Evolutionary conservation across 2,797 vertebrate species (phyloP).

Genomic region (Danio jaintianensis): DNA sequence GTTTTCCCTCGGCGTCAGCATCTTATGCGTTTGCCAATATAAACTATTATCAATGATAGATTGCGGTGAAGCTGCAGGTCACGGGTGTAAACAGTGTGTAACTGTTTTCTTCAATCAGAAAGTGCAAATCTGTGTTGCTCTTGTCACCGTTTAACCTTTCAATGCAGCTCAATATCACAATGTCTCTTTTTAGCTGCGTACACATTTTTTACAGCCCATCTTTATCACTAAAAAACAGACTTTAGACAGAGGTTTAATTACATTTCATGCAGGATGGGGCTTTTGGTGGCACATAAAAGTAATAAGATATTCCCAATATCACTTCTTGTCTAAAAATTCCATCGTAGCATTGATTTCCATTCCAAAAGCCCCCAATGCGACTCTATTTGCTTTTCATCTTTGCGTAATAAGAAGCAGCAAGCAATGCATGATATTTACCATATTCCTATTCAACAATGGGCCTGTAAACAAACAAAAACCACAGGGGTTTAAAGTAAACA

Average conservation of each 20-base stretch:
- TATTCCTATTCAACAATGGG: constrained; percentile 67
- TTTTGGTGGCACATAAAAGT: not conserved
- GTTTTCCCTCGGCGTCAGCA: constrained; percentile 57
- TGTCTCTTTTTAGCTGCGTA: constrained; percentile 2
- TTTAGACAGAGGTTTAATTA: constrained; percentile 35
- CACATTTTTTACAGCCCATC: not conserved
- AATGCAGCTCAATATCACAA: constrained; percentile 19
- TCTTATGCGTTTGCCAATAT: constrained; percentile 59
- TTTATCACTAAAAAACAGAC: constrained; percentile 27
- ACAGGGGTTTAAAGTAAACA: constrained; percentile 71
- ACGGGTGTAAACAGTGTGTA: constrained; percentile 45
- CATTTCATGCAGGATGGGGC: constrained; percentile 1
- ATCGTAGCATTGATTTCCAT: constrained; percentile 34
- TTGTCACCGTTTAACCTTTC: constrained; percentile 33
- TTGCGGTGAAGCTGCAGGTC: constrained; percentile 52
- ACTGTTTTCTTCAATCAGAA: constrained; percentile 42
- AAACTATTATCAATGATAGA: constrained; percentile 53
- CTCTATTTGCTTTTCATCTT: constrained; percentile 33
- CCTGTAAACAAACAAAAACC: constrained; percentile 73
- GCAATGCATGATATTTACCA: constrained; percentile 64
- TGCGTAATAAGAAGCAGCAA: constrained; percentile 60
- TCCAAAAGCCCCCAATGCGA: constrained; percentile 40
- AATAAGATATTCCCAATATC: constrained; percentile 30
- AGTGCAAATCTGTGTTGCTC: constrained; percentile 28
- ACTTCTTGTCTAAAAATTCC: constrained; percentile 11